A percentile compares a stretch with the other conserved stretches of the same genome.
phyloP scores from a whole-genome alignment of 2,113 vertebrate genomes.

The Pipa parva region DNA sequence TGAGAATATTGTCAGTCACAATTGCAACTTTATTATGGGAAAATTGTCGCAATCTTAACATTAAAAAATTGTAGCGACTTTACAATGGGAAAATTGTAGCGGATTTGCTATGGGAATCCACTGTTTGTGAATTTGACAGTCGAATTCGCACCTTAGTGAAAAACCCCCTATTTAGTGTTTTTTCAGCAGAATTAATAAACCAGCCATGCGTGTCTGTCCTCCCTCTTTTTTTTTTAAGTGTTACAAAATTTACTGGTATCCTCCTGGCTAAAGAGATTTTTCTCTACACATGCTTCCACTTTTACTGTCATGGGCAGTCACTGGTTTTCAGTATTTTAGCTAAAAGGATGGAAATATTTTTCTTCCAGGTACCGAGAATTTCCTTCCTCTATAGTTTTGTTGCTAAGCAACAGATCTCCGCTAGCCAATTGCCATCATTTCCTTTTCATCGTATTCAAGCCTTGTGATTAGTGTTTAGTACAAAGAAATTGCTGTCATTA shows the following conservation, averaged over 20 bases:
- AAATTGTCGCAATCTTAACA: too few relatives aligned
- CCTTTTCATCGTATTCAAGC: slow-evolving; percentile 77
- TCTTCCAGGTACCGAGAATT: slow-evolving; percentile 65
- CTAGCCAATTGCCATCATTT: slow-evolving; percentile 84
- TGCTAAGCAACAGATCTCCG: slow-evolving; percentile 81
- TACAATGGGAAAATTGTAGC: too few relatives aligned
- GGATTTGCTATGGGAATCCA: too few relatives aligned
- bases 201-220: slow-evolving; percentile 24
- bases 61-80: too few relatives aligned
- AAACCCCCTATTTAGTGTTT: neutral
- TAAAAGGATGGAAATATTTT: slow-evolving; percentile 58
- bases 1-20: too few relatives aligned
- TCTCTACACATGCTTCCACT: slow-evolving; percentile 69
- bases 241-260: slow-evolving; percentile 50
- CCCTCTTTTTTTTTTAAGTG: slow-evolving; percentile 57
- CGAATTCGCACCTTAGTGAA: neutral
- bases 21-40: too few relatives aligned
- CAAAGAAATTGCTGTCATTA: slow-evolving; percentile 96
- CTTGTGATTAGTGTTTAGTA: slow-evolving; percentile 90
- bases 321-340: slow-evolving; percentile 61
- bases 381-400: slow-evolving; percentile 64
- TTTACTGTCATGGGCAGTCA: slow-evolving; percentile 53
- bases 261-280: slow-evolving; percentile 55
- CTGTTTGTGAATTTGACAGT: too few relatives aligned
- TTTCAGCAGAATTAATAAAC: slow-evolving; percentile 35